Percentiles rank a stretch among this genome's conserved stretches.
Conservation (phyloP, 2,113 vertebrate genomes). For the Amazona vittata region DNA sequence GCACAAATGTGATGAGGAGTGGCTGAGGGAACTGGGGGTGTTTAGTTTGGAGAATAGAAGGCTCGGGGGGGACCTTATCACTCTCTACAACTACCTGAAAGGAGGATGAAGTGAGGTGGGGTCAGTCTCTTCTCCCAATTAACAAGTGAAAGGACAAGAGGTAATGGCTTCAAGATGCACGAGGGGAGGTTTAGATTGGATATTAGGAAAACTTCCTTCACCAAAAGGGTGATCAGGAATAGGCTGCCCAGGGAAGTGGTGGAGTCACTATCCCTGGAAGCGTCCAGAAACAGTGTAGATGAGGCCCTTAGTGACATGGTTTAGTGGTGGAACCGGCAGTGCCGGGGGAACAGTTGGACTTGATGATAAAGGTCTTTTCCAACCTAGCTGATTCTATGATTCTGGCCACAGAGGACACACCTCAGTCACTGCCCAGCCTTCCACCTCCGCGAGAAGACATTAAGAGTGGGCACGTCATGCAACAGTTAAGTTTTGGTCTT, state of each 20-base stretch:
- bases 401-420: background rate
- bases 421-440: background rate
- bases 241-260: background rate
- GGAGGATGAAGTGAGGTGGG: background rate
- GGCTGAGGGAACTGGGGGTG: background rate
- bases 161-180: background rate
- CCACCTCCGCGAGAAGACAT: background rate
- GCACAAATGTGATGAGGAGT: background rate
- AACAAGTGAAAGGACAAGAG: background rate
- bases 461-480: background rate
- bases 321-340: background rate
- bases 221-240: background rate
- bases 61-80: background rate
- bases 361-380: background rate
- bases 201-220: background rate
- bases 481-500: background rate
- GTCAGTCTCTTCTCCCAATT: background rate
- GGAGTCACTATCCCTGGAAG: background rate
- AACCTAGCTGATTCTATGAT: background rate
- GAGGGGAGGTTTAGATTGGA: background rate
- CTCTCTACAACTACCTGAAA: background rate
- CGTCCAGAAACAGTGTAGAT: background rate
- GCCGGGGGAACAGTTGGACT: background rate
- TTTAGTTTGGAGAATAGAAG: background rate
- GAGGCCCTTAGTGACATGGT: background rate